A percentile compares a stretch with the other conserved stretches of the same genome.
Conservation (phyloP, 2,888 invertebrate genomes). For the Hypercompe scribonia region DNA sequence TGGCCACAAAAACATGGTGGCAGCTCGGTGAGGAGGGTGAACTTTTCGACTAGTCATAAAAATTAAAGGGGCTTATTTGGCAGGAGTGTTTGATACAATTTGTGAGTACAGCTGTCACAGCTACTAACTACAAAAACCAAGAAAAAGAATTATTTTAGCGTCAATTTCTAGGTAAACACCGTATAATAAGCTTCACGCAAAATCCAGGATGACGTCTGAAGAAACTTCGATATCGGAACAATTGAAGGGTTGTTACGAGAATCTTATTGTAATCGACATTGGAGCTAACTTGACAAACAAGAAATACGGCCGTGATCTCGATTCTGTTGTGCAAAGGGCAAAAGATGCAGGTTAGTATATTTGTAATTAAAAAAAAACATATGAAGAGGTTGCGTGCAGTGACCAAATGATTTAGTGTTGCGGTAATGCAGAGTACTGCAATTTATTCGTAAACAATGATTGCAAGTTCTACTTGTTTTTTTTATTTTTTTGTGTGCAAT, state of each 20-base stretch:
- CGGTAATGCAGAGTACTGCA: conserved; percentile 51
- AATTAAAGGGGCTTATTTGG: conserved; percentile 81
- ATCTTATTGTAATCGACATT: conserved; percentile 96
- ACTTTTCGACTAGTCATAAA: conserved; percentile 78
- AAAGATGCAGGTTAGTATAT: conserved; percentile 92
- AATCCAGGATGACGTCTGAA: conserved; percentile 84
- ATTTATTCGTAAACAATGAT: conserved; percentile 62
- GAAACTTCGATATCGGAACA: conserved; percentile 82
- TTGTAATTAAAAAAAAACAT: conserved; percentile 32
- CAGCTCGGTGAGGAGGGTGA: conserved; percentile 81
- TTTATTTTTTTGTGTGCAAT: background rate
- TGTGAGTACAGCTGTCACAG: conserved; percentile 66
- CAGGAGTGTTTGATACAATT: conserved; percentile 85
- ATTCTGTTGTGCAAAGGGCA: conserved; percentile 96
- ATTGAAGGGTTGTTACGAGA: conserved; percentile 94
- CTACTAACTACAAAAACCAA: conserved; percentile 16
- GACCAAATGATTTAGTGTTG: conserved; percentile 49
- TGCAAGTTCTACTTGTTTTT: conserved; percentile 43
- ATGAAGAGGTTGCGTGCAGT: conserved; percentile 56
- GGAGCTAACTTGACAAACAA: conserved; percentile 98
- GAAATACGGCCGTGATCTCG: conserved; percentile 96
- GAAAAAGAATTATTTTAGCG: conserved; percentile 33
- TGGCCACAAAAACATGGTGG: conserved; percentile 80
- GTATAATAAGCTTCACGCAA: conserved; percentile 80
- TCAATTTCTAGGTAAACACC: conserved; percentile 80